Evolutionary conservation across 2,888 invertebrate genomes (phyloP).

Genomic region (Cheilosia variabilis): DNA sequence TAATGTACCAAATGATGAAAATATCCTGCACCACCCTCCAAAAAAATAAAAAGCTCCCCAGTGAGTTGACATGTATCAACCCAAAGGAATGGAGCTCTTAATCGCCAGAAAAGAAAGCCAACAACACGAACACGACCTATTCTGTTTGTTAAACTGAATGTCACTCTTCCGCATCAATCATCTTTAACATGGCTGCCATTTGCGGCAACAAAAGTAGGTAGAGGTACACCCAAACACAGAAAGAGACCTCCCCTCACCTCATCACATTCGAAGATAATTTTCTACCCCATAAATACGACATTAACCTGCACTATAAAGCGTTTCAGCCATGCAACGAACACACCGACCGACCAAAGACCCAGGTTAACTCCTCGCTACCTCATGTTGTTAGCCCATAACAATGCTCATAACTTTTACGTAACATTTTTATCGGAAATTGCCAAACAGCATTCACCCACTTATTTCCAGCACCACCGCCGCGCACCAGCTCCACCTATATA

Average conservation of each 20-base stretch:
- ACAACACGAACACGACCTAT: background rate
- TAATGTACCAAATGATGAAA: too few relatives aligned
- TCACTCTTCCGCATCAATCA: conserved; percentile 66
- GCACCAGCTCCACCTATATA: too few relatives aligned
- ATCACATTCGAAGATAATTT: conserved; percentile 63
- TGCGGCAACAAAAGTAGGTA: conserved; percentile 14
- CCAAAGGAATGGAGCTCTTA: background rate
- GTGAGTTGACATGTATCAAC: too few relatives aligned
- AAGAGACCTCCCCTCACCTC: background rate
- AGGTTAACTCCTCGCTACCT: conserved; percentile 71
- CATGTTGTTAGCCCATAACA: conserved; percentile 76
- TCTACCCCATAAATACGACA: conserved; percentile 73
- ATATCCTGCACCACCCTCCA: too few relatives aligned
- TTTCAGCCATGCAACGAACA: conserved; percentile 60
- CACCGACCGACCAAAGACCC: conserved; percentile 29
- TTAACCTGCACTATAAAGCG: conserved; percentile 74
- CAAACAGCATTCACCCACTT: conserved; percentile 74
- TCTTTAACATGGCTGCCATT: conserved; percentile 30
- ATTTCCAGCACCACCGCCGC: conserved; percentile 42
- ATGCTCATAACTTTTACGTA: conserved; percentile 75
- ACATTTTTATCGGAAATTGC: conserved; percentile 76
- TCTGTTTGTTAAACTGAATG: conserved; percentile 29
- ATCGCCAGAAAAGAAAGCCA: background rate
- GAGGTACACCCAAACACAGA: background rate
- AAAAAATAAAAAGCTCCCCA: too few relatives aligned